phyloP scores from a whole-genome alignment of 2,888 invertebrate genomes.

The Trachelus troglodyta region DNA sequence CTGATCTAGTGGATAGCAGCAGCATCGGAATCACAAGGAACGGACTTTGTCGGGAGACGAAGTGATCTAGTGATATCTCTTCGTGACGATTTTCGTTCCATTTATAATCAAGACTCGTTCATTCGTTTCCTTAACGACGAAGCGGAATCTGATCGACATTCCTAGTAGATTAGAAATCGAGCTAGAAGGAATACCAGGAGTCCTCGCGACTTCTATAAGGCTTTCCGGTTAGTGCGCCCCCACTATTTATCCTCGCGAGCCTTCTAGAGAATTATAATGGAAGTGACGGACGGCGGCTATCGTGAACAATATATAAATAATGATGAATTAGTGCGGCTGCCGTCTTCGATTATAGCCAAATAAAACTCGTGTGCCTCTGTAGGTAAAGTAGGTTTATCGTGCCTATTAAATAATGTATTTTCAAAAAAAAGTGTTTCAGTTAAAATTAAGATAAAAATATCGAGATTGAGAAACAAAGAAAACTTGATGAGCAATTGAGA shows the following conservation, averaged over 20 bases:
- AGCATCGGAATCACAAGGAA: background rate
- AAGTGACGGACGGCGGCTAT: background rate
- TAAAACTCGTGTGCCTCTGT: background rate
- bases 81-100: background rate
- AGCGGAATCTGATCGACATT: conserved; percentile 12
- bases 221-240: background rate
- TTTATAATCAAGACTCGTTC: background rate
- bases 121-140: background rate
- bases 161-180: conserved; percentile 22
- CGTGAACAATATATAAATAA: background rate
- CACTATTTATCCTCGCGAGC: background rate
- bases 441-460: background rate
- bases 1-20: background rate
- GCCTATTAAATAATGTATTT: background rate
- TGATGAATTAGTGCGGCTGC: background rate
- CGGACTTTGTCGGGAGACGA: background rate
- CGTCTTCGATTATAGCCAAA: background rate
- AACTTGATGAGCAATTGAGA: background rate
- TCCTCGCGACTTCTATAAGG: background rate
- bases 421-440: background rate
- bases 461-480: background rate
- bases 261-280: background rate
- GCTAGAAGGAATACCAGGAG: background rate
- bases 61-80: background rate
- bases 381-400: background rate